Evolutionary conservation across 2,797 vertebrate genomes (phyloP).

Genomic region (Leucoraja ocellata): DNA sequence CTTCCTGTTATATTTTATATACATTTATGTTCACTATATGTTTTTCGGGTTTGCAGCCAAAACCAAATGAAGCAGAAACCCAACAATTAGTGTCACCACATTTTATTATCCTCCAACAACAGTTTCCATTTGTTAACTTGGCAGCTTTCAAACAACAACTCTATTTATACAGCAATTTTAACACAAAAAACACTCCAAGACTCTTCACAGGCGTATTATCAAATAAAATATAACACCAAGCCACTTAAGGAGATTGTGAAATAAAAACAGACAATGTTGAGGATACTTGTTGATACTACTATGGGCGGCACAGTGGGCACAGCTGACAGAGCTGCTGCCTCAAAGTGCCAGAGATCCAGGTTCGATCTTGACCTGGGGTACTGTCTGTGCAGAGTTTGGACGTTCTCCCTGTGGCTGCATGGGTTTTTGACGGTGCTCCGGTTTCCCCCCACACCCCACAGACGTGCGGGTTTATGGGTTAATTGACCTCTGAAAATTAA

Average conservation of each 20-base stretch:
- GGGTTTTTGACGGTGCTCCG: too few species aligned
- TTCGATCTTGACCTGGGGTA: too few species aligned
- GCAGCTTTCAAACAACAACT: not conserved
- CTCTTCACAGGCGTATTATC: not conserved
- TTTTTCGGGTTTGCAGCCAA: not conserved
- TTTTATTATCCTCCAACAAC: not conserved
- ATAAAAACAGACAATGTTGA: too few species aligned
- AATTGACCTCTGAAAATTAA: too few species aligned
- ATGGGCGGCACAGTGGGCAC: too few species aligned
- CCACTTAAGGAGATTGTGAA: not conserved
- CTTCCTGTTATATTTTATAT: not conserved
- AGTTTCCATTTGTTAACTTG: not conserved
- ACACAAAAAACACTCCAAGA: not conserved
- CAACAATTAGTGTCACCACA: not conserved
- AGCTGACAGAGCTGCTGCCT: too few species aligned
- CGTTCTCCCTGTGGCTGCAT: too few species aligned
- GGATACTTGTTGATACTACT: too few species aligned
- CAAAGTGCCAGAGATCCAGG: too few species aligned
- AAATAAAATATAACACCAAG: not conserved
- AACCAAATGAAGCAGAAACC: not conserved
- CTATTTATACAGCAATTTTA: not conserved
- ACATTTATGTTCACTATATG: not conserved
- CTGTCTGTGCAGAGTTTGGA: too few species aligned
- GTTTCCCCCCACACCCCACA: too few species aligned
- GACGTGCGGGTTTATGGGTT: too few species aligned